Conservation (phyloP, 2,113 vertebrate genomes). For the Otocyon megalotis region DNA sequence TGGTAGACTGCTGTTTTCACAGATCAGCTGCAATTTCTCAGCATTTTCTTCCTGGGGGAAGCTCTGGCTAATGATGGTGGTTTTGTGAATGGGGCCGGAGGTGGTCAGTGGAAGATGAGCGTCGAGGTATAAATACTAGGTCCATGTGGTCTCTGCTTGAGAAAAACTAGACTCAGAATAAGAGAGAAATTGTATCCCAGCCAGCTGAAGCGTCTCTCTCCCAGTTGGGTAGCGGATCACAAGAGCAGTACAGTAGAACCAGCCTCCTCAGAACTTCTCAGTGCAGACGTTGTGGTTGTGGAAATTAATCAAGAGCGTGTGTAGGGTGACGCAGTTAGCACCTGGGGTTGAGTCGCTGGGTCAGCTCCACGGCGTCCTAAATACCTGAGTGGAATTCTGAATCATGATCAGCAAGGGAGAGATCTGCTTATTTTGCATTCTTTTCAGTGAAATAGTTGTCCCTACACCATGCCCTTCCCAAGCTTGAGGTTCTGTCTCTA, state of each 20-base stretch:
- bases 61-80: conserved; percentile 3
- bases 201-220: background rate
- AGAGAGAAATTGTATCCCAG: background rate
- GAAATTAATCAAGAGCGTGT: background rate
- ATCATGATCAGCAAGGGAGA: background rate
- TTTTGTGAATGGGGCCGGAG: conserved; percentile 33
- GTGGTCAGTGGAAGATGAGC: conserved; percentile 17
- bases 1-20: background rate
- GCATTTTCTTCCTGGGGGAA: conserved; percentile 43
- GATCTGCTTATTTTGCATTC: background rate
- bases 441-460: background rate
- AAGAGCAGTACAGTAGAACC: background rate
- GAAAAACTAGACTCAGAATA: conserved; percentile 23
- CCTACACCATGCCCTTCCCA: background rate
- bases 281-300: background rate
- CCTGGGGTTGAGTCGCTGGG: background rate
- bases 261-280: background rate
- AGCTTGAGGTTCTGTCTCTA: background rate
- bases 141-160: background rate
- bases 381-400: background rate
- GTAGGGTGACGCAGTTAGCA: conserved; percentile 15
- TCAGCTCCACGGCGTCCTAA: background rate
- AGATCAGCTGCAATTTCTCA: background rate
- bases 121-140: conserved; percentile 41
- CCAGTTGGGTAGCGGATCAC: background rate